A percentile compares a stretch with the other conserved stretches of the same genome.
Conservation (phyloP, 2,113 vertebrate species). For the Notothenia rossii region DNA sequence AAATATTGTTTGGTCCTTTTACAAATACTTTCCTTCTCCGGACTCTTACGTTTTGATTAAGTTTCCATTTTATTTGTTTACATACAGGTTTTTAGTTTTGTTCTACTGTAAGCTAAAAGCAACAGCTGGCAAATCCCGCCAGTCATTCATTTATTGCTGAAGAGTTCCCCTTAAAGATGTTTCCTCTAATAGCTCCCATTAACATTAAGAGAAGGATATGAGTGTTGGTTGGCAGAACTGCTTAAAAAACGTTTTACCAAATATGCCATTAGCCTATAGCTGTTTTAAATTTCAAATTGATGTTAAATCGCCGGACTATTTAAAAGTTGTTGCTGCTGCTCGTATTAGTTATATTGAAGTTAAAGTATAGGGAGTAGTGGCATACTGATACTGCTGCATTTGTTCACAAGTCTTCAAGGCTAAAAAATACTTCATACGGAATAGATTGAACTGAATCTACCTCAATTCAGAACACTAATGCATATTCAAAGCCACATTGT, state of each 20-base stretch:
- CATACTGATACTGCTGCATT: background rate
- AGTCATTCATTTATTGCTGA: too few species aligned
- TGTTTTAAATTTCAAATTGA: background rate
- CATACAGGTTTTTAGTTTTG: background rate
- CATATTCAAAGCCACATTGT: conserved; percentile 13
- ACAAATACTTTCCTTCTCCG: background rate
- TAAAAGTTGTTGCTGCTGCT: background rate
- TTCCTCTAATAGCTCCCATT: background rate
- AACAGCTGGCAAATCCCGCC: too few species aligned
- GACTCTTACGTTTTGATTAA: background rate
- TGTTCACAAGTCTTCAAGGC: background rate
- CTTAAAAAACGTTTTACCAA: background rate
- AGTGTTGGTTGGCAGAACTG: background rate
- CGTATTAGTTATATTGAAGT: background rate
- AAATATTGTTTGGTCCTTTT: background rate
- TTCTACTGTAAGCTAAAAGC: background rate
- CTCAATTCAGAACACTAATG: background rate
- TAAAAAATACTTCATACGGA: background rate
- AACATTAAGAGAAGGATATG: background rate
- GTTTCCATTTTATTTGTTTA: background rate
- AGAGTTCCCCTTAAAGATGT: too few species aligned
- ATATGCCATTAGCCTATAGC: background rate
- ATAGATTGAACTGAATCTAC: background rate
- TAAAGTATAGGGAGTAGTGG: background rate
- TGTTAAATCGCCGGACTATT: conserved; percentile 5